phyloP scores from a whole-genome alignment of 2,797 vertebrate species.

The Malurus leucopterus region DNA sequence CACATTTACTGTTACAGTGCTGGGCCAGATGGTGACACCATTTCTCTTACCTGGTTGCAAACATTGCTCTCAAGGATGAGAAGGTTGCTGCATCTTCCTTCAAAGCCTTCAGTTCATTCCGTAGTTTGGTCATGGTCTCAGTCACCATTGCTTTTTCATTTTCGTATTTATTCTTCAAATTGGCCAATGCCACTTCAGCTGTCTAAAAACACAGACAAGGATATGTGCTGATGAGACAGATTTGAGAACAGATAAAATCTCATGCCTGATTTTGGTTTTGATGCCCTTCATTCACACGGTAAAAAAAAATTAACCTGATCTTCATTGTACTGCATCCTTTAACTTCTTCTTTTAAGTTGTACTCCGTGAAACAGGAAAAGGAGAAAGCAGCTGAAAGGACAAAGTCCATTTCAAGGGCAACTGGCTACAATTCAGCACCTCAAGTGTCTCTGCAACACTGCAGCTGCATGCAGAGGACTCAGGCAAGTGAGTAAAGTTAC shows the following conservation, averaged over 20 bases:
- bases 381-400: not conserved
- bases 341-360: not conserved
- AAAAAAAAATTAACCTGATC: not conserved
- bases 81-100: slow-evolving; percentile 98
- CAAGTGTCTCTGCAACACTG: not conserved
- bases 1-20: not conserved
- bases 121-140: slow-evolving; percentile 96
- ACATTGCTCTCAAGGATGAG: slow-evolving; percentile 97
- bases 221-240: not conserved
- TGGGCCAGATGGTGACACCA: not conserved
- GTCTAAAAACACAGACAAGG: slow-evolving; percentile 76
- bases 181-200: slow-evolving; percentile 91
- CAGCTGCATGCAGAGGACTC: not conserved
- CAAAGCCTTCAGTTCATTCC: slow-evolving; percentile 95
- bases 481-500: not conserved
- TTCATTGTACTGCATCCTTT: not conserved
- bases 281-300: not conserved
- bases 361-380: not conserved
- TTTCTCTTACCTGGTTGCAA: slow-evolving; percentile 88
- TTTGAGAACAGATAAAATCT: not conserved
- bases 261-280: not conserved
- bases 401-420: not conserved
- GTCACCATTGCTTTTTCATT: slow-evolving; percentile 97
- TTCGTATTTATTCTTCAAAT: slow-evolving; percentile 98
- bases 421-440: not conserved